Evolutionary conservation across 2,797 vertebrate species (phyloP).

Genomic region (Helostoma temminkii): DNA sequence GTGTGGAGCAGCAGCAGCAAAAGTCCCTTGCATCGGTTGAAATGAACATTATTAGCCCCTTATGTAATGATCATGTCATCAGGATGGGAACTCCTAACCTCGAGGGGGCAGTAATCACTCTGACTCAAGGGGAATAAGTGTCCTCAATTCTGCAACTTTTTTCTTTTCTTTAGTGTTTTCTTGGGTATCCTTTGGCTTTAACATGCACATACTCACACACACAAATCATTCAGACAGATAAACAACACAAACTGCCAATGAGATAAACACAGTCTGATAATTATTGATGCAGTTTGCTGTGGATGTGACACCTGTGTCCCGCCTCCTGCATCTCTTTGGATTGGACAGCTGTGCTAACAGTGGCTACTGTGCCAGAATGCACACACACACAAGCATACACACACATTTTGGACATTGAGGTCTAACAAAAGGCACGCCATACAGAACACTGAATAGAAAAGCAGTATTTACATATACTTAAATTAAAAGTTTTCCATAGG

Average conservation of each 20-base stretch:
- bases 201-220: slow-evolving; percentile 2
- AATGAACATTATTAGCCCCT: slow-evolving; percentile 62
- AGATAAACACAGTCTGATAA: slow-evolving; percentile 72
- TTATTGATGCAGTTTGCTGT: slow-evolving; percentile 72
- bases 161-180: neutral
- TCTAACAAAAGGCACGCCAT: slow-evolving; percentile 9
- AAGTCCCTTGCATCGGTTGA: slow-evolving; percentile 49
- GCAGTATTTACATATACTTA: slow-evolving; percentile 5
- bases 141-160: slow-evolving; percentile 2
- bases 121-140: slow-evolving; percentile 41
- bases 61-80: slow-evolving; percentile 58
- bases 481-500: slow-evolving; percentile 4
- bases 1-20: slow-evolving; percentile 60
- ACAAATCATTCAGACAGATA: slow-evolving; percentile 6
- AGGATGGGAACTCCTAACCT: slow-evolving; percentile 45
- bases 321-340: slow-evolving; percentile 74
- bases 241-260: slow-evolving; percentile 51
- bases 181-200: slow-evolving; percentile 4
- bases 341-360: slow-evolving; percentile 81
- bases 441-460: neutral
- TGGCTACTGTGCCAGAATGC: slow-evolving; percentile 57
- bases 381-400: slow-evolving; percentile 22
- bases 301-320: slow-evolving; percentile 77
- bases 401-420: slow-evolving; percentile 1
- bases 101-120: slow-evolving; percentile 52